These are phyloP conservation scores for Phocoena sinus DNA, from an alignment of 2,113 vertebrate genomes.

Conservation along the genomic window DNA sequence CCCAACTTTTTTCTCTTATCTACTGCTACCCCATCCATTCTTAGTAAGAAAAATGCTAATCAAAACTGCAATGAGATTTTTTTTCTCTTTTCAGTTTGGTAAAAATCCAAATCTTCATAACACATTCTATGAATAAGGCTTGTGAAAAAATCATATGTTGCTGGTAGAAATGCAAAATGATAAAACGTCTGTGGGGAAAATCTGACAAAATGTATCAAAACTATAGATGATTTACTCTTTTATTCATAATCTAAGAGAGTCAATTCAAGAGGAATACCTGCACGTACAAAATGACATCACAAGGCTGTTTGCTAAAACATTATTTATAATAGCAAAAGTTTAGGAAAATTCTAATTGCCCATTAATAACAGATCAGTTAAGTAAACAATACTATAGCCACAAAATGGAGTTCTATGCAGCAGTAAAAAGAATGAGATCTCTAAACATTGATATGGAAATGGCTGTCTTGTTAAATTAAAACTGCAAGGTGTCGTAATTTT, in stretches of 20 bases:
- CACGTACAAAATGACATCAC: neutral
- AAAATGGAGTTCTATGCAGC: neutral
- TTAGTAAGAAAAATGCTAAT: neutral
- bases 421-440: neutral
- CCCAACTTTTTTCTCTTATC: neutral
- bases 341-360: neutral
- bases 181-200: neutral
- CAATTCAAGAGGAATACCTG: neutral
- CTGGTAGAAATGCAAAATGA: slow-evolving; percentile 18
- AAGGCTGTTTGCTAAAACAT: neutral
- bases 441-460: neutral
- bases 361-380: neutral
- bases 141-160: neutral
- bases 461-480: neutral
- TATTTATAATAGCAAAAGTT: neutral
- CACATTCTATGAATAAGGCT: neutral
- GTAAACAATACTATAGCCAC: neutral
- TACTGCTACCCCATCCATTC: neutral
- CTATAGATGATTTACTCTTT: neutral
- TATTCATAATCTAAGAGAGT: neutral
- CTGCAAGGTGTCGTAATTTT: neutral
- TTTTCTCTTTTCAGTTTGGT: neutral
- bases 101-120: neutral
- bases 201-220: neutral
- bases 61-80: neutral